Conservation (phyloP, 2,113 vertebrate species). For the Leucosticte australis region DNA sequence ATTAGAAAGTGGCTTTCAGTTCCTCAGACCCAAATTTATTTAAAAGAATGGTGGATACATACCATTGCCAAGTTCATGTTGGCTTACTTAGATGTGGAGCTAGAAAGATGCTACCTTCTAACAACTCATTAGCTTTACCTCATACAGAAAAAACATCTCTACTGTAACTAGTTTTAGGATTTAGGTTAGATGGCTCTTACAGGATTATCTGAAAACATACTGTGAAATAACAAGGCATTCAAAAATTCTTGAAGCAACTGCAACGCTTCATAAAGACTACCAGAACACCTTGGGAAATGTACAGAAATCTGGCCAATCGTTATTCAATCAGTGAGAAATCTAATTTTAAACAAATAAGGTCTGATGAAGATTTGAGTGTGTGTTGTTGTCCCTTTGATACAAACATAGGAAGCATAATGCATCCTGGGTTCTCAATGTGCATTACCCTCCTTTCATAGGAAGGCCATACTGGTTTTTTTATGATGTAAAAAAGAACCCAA, state of each 20-base stretch:
- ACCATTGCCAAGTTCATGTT: neutral
- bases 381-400: neutral
- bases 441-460: neutral
- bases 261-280: neutral
- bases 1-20: neutral
- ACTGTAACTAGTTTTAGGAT: neutral
- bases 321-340: neutral
- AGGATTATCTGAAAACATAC: neutral
- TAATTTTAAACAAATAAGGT: neutral
- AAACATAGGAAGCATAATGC: neutral
- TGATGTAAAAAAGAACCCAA: neutral
- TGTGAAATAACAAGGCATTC: neutral
- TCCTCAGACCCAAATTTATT: neutral
- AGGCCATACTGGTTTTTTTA: neutral
- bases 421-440: neutral
- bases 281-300: neutral
- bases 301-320: neutral
- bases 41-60: neutral
- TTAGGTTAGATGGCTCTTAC: neutral
- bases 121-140: neutral
- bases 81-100: neutral
- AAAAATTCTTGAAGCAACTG: neutral
- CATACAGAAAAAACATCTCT: neutral
- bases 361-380: neutral
- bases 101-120: neutral